phyloP scores from a whole-genome alignment of 2,888 invertebrate genomes.

The Troilus luridus region DNA sequence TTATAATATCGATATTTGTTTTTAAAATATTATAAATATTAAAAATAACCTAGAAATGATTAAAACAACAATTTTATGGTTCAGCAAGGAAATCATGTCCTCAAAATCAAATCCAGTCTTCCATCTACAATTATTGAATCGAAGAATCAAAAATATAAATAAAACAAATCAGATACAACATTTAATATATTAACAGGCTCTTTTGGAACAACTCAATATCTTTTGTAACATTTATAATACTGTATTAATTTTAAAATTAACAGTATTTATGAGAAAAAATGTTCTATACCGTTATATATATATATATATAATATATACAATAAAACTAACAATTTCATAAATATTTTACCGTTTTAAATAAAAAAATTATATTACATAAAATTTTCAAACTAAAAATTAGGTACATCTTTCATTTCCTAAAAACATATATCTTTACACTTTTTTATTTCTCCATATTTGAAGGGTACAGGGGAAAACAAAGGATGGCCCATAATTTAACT shows the following conservation, averaged over 20 bases:
- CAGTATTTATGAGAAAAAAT: conserved; percentile 12
- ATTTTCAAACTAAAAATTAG: not conserved
- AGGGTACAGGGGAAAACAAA: not conserved
- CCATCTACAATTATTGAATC: conserved; percentile 36
- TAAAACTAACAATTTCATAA: conserved; percentile 26
- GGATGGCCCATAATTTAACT: not conserved
- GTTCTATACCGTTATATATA: not conserved
- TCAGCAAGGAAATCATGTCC: conserved; percentile 33
- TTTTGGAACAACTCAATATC: conserved; percentile 27
- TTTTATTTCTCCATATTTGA: not conserved
- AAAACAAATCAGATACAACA: conserved; percentile 51
- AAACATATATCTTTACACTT: not conserved
- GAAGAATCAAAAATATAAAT: not conserved
- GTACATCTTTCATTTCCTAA: conserved; percentile 7
- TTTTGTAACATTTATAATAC: conserved; percentile 46
- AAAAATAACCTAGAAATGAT: conserved; percentile 16
- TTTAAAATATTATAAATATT: too few species aligned
- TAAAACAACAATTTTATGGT: not conserved
- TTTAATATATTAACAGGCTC: conserved; percentile 51
- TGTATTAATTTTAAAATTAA: conserved; percentile 39
- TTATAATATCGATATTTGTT: not conserved
- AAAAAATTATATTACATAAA: not conserved
- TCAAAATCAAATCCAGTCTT: conserved; percentile 53
- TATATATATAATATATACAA: conserved; percentile 42
- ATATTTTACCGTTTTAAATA: conserved; percentile 34